Conservation (phyloP, 2,797 vertebrate genomes). For the Esox masquinongy region DNA sequence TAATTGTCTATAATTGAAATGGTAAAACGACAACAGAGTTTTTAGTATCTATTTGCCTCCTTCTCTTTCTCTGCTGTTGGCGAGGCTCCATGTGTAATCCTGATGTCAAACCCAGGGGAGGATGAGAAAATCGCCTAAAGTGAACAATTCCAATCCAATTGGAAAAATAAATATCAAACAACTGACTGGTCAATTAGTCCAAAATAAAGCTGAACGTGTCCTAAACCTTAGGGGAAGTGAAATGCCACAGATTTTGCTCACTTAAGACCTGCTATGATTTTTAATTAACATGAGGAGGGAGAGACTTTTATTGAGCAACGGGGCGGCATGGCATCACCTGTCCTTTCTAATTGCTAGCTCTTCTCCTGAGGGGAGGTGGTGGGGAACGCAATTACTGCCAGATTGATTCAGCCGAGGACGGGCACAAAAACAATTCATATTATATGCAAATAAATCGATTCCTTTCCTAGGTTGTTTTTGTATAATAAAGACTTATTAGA, state of each 20-base stretch:
- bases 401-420: slow-evolving; percentile 57
- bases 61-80: background rate
- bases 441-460: slow-evolving; percentile 68
- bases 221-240: slow-evolving; percentile 1
- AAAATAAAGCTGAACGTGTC: slow-evolving; percentile 13
- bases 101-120: background rate
- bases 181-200: slow-evolving; percentile 8
- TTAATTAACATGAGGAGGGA: slow-evolving; percentile 67
- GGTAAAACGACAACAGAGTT: background rate
- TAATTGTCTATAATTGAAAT: background rate
- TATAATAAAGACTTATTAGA: slow-evolving; percentile 2
- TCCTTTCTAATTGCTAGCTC: slow-evolving; percentile 62
- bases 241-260: slow-evolving; percentile 40
- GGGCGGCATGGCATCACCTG: slow-evolving; percentile 60
- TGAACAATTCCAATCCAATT: slow-evolving; percentile 2
- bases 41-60: background rate
- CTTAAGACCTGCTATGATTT: slow-evolving; percentile 61
- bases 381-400: slow-evolving; percentile 60
- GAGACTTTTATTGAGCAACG: slow-evolving; percentile 64
- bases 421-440: slow-evolving; percentile 61
- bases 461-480: background rate
- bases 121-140: background rate
- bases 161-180: slow-evolving; percentile 12
- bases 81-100: background rate
- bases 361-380: slow-evolving; percentile 47